These are phyloP conservation scores for Talpa occidentalis DNA, from an alignment of 2,113 vertebrate genomes.

Conservation along the genomic window DNA sequence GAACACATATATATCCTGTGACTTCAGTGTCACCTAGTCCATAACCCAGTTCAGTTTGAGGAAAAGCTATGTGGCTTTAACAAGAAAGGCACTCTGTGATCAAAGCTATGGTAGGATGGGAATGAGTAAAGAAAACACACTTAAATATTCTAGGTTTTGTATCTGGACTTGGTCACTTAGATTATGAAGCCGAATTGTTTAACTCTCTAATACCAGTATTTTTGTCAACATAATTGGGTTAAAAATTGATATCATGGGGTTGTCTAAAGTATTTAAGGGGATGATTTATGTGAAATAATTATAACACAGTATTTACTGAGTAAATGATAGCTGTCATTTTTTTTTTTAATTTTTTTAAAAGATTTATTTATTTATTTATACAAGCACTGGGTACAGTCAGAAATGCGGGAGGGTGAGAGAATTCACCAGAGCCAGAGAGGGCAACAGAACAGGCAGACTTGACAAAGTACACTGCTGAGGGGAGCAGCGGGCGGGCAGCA, in stretches of 20 bases:
- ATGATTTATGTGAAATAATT: neutral
- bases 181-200: neutral
- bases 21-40: neutral
- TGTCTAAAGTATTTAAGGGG: neutral
- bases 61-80: neutral
- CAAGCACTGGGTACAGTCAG: too few species aligned
- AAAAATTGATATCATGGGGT: neutral
- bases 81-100: neutral
- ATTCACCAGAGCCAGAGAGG: too few species aligned
- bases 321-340: neutral
- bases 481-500: too few species aligned
- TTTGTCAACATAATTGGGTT: neutral
- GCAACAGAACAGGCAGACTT: too few species aligned
- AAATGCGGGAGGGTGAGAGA: too few species aligned
- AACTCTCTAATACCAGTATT: neutral
- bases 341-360: too few species aligned
- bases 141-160: neutral
- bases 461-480: too few species aligned
- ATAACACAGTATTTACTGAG: neutral
- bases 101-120: neutral
- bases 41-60: neutral
- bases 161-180: neutral
- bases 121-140: neutral
- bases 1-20: neutral
- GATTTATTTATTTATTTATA: too few species aligned